A percentile compares a stretch with the other conserved stretches of the same genome.
Conservation (phyloP, 2,888 invertebrate genomes). For the Dermolepida albohirtum region DNA sequence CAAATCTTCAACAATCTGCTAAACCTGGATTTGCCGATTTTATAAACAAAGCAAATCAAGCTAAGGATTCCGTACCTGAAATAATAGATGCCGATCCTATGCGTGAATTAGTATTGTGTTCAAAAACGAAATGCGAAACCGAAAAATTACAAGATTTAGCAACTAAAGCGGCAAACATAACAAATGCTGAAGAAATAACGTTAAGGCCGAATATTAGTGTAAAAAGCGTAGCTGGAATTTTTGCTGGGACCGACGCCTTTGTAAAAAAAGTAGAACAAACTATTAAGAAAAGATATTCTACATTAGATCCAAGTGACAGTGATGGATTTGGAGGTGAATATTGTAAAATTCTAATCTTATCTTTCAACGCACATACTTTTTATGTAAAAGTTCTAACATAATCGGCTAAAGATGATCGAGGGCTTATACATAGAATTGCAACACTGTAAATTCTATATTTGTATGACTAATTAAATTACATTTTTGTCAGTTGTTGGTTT, state of each 20-base stretch:
- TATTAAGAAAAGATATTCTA: slow-evolving; percentile 61
- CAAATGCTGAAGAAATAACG: slow-evolving; percentile 65
- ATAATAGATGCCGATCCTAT: slow-evolving; percentile 69
- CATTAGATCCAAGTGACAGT: slow-evolving; percentile 73
- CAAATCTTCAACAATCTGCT: slow-evolving; percentile 41
- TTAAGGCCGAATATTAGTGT: slow-evolving; percentile 55
- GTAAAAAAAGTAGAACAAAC: slow-evolving; percentile 62
- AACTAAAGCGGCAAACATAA: slow-evolving; percentile 71
- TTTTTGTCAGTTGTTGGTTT: too few species aligned
- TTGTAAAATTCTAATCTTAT: slow-evolving; percentile 2
- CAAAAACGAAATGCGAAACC: slow-evolving; percentile 65
- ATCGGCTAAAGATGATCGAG: neutral
- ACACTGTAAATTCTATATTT: too few species aligned
- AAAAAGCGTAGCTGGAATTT: slow-evolving; percentile 62
- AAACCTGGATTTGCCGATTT: slow-evolving; percentile 8
- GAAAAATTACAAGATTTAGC: slow-evolving; percentile 71
- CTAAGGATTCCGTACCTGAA: slow-evolving; percentile 1
- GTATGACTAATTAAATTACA: too few species aligned
- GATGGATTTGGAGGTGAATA: slow-evolving; percentile 70
- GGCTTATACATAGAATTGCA: neutral
- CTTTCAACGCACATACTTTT: neutral
- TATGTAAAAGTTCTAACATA: neutral
- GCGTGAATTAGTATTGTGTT: slow-evolving; percentile 72
- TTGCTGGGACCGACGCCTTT: slow-evolving; percentile 61
- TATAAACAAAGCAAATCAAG: slow-evolving; percentile 30